Evolutionary conservation across 2,797 vertebrate species (phyloP).

Genomic region (Microctenopoma stevenorrisi): DNA sequence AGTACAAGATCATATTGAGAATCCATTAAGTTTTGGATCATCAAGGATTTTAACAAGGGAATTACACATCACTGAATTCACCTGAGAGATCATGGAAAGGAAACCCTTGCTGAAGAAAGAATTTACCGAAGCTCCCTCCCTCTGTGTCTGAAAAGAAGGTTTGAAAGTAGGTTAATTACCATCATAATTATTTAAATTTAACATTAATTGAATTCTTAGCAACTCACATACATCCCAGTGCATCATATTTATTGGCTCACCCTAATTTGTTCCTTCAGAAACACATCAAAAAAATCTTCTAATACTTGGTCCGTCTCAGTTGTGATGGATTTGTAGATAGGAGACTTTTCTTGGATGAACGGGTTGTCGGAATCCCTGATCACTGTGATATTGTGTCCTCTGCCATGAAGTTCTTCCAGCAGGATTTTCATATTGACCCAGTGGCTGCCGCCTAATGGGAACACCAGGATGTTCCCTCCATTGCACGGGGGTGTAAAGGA

Average conservation of each 20-base stretch:
- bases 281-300: conserved; percentile 53
- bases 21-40: conserved; percentile 59
- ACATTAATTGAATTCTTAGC: background rate
- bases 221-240: rapidly evolving
- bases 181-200: background rate
- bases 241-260: conserved; percentile 39
- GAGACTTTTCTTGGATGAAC: conserved; percentile 76
- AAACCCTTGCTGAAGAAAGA: conserved; percentile 65
- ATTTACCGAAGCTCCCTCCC: conserved; percentile 57
- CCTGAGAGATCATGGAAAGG: conserved; percentile 49
- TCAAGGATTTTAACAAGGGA: conserved; percentile 45
- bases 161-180: background rate
- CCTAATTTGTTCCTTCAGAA: conserved; percentile 54
- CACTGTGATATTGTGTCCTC: conserved; percentile 77
- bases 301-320: background rate
- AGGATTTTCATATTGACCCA: conserved; percentile 84
- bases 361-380: conserved; percentile 65
- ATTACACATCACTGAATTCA: conserved; percentile 47
- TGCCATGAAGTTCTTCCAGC: conserved; percentile 74
- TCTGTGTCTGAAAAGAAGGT: conserved; percentile 49
- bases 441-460: conserved; percentile 79
- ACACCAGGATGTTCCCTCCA: conserved; percentile 78
- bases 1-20: conserved; percentile 77
- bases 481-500: conserved; percentile 47
- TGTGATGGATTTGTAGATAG: conserved; percentile 70